These are phyloP conservation scores for Adrianichthys oophorus DNA, from an alignment of 2,797 vertebrate species.

Conservation along the genomic window DNA sequence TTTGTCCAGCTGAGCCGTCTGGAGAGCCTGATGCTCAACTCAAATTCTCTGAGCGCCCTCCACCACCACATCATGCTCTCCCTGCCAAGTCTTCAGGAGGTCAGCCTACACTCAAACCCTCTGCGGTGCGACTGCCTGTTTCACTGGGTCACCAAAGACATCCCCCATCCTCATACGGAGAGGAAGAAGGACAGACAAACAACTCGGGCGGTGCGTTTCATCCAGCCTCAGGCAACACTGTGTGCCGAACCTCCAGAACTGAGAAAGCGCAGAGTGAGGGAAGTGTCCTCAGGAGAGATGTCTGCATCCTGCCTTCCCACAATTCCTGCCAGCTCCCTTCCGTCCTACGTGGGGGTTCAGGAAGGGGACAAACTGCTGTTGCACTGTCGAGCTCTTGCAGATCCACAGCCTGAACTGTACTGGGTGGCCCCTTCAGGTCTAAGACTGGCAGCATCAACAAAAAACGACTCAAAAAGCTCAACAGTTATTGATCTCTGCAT, in stretches of 20 bases:
- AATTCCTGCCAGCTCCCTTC: constrained; percentile 87
- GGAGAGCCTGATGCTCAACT: constrained; percentile 98
- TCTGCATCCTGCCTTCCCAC: constrained; percentile 90
- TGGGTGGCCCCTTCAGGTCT: constrained; percentile 90
- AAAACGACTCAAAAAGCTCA: constrained; percentile 27
- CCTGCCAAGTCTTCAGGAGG: constrained; percentile 92
- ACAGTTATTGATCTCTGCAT: constrained; percentile 17
- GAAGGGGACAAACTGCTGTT: constrained; percentile 77
- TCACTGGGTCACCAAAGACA: constrained; percentile 88
- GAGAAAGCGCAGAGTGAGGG: constrained; percentile 82
- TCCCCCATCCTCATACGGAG: constrained; percentile 32
- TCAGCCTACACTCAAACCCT: constrained; percentile 95
- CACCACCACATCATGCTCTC: constrained; percentile 88
- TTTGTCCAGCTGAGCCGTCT: constrained; percentile 88
- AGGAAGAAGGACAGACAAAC: constrained; percentile 14
- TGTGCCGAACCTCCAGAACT: constrained; percentile 94
- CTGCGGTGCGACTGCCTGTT: constrained; percentile 96
- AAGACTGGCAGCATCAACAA: constrained; percentile 73
- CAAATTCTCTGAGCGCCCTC: constrained; percentile 93
- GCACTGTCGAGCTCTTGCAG: constrained; percentile 92
- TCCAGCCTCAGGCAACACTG: constrained; percentile 92
- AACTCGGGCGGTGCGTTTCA: constrained; percentile 83
- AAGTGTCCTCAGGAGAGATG: constrained; percentile 93
- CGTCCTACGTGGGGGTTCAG: constrained; percentile 78
- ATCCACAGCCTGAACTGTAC: constrained; percentile 91